These are phyloP conservation scores for Hucho hucho DNA, from an alignment of 2,113 vertebrate genomes.

Conservation along the genomic window DNA sequence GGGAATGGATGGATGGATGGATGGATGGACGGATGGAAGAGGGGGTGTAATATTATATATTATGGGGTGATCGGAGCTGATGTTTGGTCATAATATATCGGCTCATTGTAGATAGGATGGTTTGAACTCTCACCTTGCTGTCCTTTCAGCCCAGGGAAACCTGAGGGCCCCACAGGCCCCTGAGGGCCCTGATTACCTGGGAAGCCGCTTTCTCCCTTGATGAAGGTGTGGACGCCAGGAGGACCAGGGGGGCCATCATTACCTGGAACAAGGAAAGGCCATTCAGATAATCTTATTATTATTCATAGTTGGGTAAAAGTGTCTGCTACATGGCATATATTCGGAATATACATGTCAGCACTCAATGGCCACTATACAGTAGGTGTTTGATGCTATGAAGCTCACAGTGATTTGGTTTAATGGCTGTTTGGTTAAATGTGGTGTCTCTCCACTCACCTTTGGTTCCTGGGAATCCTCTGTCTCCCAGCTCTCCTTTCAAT, in stretches of 20 bases:
- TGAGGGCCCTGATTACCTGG: constrained; percentile 80
- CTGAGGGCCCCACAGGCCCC: constrained; percentile 84
- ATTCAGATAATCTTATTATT: not conserved
- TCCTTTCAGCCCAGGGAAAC: constrained; percentile 85
- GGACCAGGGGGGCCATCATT: constrained; percentile 84
- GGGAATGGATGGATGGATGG: no score
- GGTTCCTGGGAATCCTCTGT: constrained; percentile 83
- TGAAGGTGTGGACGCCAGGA: constrained; percentile 72
- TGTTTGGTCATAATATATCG: no score
- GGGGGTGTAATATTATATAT: no score
- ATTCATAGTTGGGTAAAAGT: no score
- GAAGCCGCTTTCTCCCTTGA: constrained; percentile 87
- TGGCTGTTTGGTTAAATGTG: no score
- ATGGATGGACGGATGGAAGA: no score
- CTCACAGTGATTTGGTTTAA: not conserved
- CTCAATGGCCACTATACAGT: no score
- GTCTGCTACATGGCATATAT: no score
- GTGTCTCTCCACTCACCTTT: constrained; percentile 76
- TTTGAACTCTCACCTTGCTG: constrained; percentile 78
- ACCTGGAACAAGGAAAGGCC: constrained; percentile 68
- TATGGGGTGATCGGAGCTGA: no score
- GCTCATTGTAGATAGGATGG: no score
- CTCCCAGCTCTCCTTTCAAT: constrained; percentile 84
- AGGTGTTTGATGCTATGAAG: no score
- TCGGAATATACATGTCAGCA: no score